Percentiles rank a stretch among this genome's conserved stretches.
Conservation (phyloP, 2,797 vertebrate genomes). For the Petrocephalus schoutedeni region DNA sequence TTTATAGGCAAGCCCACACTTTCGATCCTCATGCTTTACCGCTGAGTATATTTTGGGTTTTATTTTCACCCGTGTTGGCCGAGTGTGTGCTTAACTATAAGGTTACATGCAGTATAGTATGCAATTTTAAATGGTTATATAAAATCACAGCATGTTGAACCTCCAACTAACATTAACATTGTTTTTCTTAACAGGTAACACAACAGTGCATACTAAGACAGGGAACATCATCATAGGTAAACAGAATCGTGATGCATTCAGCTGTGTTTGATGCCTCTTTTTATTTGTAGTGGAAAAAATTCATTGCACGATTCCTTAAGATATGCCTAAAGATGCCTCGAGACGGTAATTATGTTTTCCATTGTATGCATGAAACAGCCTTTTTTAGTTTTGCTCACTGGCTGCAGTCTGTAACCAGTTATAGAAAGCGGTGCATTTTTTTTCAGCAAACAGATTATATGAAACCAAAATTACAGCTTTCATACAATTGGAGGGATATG, state of each 20-base stretch:
- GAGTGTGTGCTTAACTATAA: background rate
- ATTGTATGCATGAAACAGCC: background rate
- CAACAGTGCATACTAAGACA: constrained; percentile 65
- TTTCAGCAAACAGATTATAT: constrained; percentile 32
- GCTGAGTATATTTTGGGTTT: background rate
- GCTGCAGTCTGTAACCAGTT: constrained; percentile 26
- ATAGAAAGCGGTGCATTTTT: constrained; percentile 26
- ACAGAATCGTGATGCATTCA: constrained; percentile 28
- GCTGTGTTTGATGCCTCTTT: background rate
- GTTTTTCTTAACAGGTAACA: constrained; percentile 63
- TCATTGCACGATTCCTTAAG: background rate
- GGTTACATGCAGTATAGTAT: background rate
- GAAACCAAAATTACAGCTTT: constrained; percentile 43
- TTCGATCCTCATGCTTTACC: background rate
- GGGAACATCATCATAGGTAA: constrained; percentile 83
- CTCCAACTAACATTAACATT: constrained; percentile 1
- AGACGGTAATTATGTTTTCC: background rate
- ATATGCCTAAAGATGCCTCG: background rate
- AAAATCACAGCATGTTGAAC: background rate
- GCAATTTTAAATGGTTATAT: background rate
- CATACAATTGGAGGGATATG: constrained; percentile 22
- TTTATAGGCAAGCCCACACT: background rate
- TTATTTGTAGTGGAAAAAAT: background rate
- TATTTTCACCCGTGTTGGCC: background rate
- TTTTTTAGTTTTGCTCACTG: constrained; percentile 11